Base-by-base conservation (phyloP, 2,113 vertebrate genomes). In the Mormyrus iriodes region DNA sequence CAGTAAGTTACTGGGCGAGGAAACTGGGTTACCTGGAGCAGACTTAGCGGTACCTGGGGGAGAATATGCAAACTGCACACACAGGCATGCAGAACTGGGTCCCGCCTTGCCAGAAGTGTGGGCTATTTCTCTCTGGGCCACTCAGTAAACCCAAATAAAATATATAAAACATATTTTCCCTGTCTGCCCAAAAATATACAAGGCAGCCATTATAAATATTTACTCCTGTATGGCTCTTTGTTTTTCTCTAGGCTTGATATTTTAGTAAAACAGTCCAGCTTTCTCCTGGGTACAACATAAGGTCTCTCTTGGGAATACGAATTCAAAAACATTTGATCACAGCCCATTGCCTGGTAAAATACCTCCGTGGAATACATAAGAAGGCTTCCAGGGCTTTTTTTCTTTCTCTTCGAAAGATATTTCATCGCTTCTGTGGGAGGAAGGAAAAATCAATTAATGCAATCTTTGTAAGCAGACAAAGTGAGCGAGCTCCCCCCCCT, bases 371-470 rank as follows among this genome's bases (percentile, higher is more conserved):
- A 76, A 76, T 35, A 42, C 73, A 76, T 42, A 17, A 76, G 35
- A 17, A 76, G 35, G 4, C 35, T 76, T 5, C 1, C 73, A 7
- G 35, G 12, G 13, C 17, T n/a, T 42, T 76, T 76, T 76, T 76
- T 76, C 35, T 19, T 17, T 76, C 12, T 35, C 35, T 76, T 15
- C 15, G 9, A 35, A 76, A 76, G 73, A 42, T 42, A 76, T 76
- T 76, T 76, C 73, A 76, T 76, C 35, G 35, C 31, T 76, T 76
- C 31, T 76, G 73, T 76, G 31, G 35, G 31, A 76, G 73, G 73
- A 76, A 76, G 73, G 73, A 76, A 76, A 76, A 76, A 76, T 76
- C 73, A 76, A 76, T 76, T 76, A 76, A 76, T 76, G 73, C 73
- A 76, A 76, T 76, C 35, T 35, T 76, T 76, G 35, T 76, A 76